Base-by-base conservation (phyloP, 2,888 invertebrate species). In the Nomada fabriciana region DNA sequence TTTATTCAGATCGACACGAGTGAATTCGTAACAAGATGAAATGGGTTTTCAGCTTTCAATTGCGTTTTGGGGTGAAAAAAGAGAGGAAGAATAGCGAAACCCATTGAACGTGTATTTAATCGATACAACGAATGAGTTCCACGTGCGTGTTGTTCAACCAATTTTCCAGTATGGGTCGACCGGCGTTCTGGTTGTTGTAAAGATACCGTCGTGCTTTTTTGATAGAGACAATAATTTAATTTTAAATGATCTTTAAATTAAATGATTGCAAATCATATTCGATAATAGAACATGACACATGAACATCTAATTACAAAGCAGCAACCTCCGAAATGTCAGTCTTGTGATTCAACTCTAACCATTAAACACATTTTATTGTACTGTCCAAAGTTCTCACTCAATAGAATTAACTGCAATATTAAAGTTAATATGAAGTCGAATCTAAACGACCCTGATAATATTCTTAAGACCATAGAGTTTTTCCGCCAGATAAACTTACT, bases 221-320 rank as follows among this genome's bases (percentile, higher is more conserved):
- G 59, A 57, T 18, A 23, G 50, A 2, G 42, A 63, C n/a, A 36
- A n/a, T 42, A 50, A 42, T 36, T 36, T 36, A 73, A 80, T 78
- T 76, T 69, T 80, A 55, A 78, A 74, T 77, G 73, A 83, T 72
- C 81, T 70, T 76, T 63, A 73, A 83, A 75, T 86, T 65, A 74
- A 10, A 7, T 1, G 1, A n/a, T 4, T 29, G n/a, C 29, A 52
- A 76, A 85, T 85, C 55, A 69, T 47, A 57, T 65, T 13, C 10
- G 15, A n/a, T 36, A 47, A 47, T 47, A 15, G 47, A 15, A n/a
- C n/a, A n/a, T n/a, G n/a, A n/a, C n/a, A n/a, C n/a, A n/a, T n/a
- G n/a, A n/a, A n/a, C n/a, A n/a, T n/a, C n/a, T n/a, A n/a, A n/a
- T n/a, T n/a, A n/a, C n/a, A n/a, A n/a, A n/a, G n/a, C n/a, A n/a